Evolutionary conservation across 2,888 invertebrate species (phyloP).

Genomic region (Calephelis perditalis): DNA sequence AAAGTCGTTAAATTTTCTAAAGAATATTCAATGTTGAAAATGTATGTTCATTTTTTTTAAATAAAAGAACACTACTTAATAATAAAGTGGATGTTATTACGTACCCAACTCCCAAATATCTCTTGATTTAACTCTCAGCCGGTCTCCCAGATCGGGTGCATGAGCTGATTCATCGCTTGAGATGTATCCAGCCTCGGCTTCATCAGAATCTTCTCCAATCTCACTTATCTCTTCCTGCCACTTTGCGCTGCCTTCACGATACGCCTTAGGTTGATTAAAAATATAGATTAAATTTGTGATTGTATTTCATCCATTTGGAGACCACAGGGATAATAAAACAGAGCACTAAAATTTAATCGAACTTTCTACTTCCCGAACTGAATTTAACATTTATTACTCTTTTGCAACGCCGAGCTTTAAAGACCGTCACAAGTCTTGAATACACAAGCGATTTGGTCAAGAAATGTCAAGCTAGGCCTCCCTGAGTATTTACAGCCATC

Average conservation of each 20-base stretch:
- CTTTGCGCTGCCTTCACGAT: conserved; percentile 54
- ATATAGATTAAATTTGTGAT: neutral
- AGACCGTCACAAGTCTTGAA: no score
- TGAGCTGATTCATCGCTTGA: conserved; percentile 77
- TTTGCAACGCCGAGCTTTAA: no score
- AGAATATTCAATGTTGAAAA: no score
- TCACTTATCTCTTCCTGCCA: conserved; percentile 64
- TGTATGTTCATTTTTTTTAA: no score
- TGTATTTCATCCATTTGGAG: neutral
- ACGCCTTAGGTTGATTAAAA: conserved; percentile 39
- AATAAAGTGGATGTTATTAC: neutral
- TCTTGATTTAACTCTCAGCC: conserved; percentile 59
- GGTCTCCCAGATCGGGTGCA: conserved; percentile 64
- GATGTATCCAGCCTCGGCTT: conserved; percentile 62
- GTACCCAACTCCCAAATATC: conserved; percentile 72
- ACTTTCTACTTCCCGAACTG: no score
- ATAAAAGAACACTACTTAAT: no score
- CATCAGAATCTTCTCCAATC: conserved; percentile 60
- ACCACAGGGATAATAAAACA: neutral
- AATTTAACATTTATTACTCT: no score
- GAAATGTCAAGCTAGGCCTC: no score
- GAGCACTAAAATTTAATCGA: no score
- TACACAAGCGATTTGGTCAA: no score
- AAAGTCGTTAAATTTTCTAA: no score
- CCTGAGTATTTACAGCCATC: no score